These are phyloP conservation scores for Eupsittula cactorum DNA, from an alignment of 2,113 vertebrate genomes.

Conservation along the genomic window DNA sequence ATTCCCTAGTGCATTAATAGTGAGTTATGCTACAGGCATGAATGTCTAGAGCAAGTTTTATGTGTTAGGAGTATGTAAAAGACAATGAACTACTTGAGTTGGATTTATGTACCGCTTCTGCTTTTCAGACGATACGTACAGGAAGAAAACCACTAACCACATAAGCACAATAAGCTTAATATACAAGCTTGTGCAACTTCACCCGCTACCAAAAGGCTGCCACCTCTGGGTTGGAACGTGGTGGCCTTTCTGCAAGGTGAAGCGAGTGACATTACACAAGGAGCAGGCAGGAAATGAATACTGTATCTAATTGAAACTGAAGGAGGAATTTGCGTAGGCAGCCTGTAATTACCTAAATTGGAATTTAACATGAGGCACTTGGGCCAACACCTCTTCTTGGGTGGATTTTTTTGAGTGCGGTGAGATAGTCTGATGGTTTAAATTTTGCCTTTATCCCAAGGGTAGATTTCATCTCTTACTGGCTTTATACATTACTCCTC, in stretches of 20 bases:
- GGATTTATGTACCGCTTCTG: not conserved
- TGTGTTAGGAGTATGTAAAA: not conserved
- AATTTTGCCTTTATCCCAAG: not conserved
- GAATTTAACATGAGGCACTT: not conserved
- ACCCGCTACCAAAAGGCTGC: not conserved
- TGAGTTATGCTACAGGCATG: not conserved
- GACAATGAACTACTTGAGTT: accelerated
- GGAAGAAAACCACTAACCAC: not conserved
- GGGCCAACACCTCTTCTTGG: not conserved
- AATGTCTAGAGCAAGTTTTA: not conserved
- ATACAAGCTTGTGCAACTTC: not conserved
- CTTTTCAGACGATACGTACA: not conserved
- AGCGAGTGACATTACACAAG: not conserved
- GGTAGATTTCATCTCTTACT: not conserved
- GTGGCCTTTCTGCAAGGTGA: not conserved
- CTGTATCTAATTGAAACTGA: not conserved
- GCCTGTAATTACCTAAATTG: not conserved
- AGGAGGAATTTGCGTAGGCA: conserved; percentile 13
- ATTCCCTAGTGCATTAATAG: not conserved
- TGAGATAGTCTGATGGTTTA: not conserved
- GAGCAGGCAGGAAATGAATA: conserved; percentile 30
- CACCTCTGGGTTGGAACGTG: not conserved
- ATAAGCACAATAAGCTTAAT: not conserved
- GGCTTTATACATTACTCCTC: not conserved
- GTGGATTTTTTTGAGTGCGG: not conserved